These are phyloP conservation scores for Macrobrachium nipponense DNA, from an alignment of 1,140 invertebrate genomes.

Conservation along the genomic window DNA sequence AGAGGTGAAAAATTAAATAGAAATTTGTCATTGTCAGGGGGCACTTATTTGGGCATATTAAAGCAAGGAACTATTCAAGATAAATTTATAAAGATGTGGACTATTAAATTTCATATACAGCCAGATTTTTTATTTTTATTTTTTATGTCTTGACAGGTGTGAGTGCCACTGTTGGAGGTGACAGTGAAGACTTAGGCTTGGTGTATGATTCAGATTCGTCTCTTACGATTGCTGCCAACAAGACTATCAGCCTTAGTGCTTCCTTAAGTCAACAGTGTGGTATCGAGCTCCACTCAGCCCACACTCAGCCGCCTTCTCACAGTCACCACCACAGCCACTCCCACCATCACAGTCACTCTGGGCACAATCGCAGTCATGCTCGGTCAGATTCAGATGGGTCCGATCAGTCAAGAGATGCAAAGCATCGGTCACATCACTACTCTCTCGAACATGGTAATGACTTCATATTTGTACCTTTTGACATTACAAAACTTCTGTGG, in stretches of 20 bases:
- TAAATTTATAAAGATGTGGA: too few species aligned
- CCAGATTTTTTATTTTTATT: too few species aligned
- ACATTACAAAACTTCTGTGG: too few species aligned
- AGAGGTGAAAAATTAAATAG: too few species aligned
- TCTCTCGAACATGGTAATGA: slow-evolving; percentile 34
- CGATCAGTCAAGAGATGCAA: slow-evolving; percentile 41
- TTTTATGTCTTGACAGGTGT: not conserved
- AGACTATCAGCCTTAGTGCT: slow-evolving; percentile 68
- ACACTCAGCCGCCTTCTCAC: slow-evolving; percentile 27
- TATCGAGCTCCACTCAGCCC: slow-evolving; percentile 38
- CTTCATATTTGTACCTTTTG: not conserved
- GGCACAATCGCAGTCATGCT: slow-evolving; percentile 21
- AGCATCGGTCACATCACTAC: slow-evolving; percentile 29
- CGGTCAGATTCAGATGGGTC: slow-evolving; percentile 52
- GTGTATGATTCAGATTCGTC: slow-evolving; percentile 68
- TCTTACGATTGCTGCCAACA: slow-evolving; percentile 68
- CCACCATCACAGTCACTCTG: slow-evolving; percentile 15
- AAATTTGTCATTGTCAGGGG: too few species aligned
- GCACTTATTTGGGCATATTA: too few species aligned
- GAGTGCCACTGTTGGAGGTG: not conserved
- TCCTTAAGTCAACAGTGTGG: slow-evolving; percentile 65
- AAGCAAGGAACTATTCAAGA: too few species aligned
- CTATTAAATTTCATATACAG: too few species aligned
- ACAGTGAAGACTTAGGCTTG: slow-evolving; percentile 4
- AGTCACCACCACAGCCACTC: slow-evolving; percentile 15